These are phyloP conservation scores for Nomia melanderi DNA, from an alignment of 1,140 invertebrate genomes.

Conservation along the genomic window DNA sequence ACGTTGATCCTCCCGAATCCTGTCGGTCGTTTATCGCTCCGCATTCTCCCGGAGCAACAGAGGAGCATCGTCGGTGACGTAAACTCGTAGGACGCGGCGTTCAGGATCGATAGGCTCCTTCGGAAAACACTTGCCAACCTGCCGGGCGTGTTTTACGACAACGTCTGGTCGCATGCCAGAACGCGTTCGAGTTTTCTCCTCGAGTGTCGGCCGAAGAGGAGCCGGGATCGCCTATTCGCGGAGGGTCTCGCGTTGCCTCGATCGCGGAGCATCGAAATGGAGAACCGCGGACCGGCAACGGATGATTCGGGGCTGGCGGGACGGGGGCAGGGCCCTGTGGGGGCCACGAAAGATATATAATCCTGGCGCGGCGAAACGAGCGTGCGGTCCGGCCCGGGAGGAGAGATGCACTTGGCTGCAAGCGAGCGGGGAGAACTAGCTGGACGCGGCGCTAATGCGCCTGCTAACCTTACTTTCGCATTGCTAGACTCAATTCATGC, in stretches of 20 bases:
- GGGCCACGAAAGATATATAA: constrained; percentile 32
- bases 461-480: constrained; percentile 79
- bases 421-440: constrained; percentile 53
- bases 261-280: background rate
- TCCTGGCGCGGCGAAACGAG: constrained; percentile 29
- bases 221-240: background rate
- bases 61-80: background rate
- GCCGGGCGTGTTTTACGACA: background rate
- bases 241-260: background rate
- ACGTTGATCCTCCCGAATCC: too few relatives aligned
- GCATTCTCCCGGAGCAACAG: too few relatives aligned
- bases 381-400: constrained; percentile 9
- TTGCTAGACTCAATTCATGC: constrained; percentile 82
- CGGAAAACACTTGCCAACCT: background rate
- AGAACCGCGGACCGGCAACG: constrained; percentile 11
- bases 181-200: background rate
- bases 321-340: background rate
- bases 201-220: too few relatives aligned
- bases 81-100: background rate
- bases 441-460: constrained; percentile 65
- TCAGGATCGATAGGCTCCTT: constrained; percentile 13
- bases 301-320: constrained; percentile 1
- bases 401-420: constrained; percentile 56
- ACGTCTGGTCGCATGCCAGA: background rate
- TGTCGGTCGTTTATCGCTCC: too few relatives aligned